Evolutionary conservation across 1,140 invertebrate genomes (phyloP).

Genomic region (Tetramorium alpestre): DNA sequence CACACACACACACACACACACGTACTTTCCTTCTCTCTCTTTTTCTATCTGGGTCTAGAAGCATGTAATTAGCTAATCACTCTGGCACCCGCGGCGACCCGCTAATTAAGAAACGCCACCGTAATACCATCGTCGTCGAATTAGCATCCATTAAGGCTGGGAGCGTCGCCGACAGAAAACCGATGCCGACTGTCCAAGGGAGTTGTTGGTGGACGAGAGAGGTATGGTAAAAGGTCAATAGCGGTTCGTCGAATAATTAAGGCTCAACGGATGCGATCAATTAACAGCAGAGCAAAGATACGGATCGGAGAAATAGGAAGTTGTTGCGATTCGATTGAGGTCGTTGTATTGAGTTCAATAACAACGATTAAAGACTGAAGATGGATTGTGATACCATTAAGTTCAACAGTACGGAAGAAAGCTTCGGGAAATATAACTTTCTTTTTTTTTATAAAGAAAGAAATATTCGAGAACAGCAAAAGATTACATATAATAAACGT

Average conservation of each 20-base stretch:
- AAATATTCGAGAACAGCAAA: neutral
- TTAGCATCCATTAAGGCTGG: slow-evolving; percentile 74
- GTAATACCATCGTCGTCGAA: slow-evolving; percentile 75
- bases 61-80: slow-evolving; percentile 74
- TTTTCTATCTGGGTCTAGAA: slow-evolving; percentile 51
- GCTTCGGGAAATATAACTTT: neutral
- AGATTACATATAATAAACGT: neutral
- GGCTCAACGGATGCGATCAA: slow-evolving; percentile 73
- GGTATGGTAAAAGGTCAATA: slow-evolving; percentile 44
- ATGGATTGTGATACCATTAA: neutral
- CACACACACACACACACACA: neutral
- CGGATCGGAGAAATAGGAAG: slow-evolving; percentile 57
- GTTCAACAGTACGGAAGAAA: neutral
- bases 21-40: neutral
- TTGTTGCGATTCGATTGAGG: slow-evolving; percentile 65
- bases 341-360: neutral
- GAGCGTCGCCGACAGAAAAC: slow-evolving; percentile 68
- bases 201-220: neutral
- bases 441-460: neutral
- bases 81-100: slow-evolving; percentile 60
- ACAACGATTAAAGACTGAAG: neutral
- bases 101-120: slow-evolving; percentile 77
- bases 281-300: slow-evolving; percentile 65
- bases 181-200: slow-evolving; percentile 56
- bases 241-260: slow-evolving; percentile 74